Evolutionary conservation across 2,797 vertebrate species (phyloP).

Genomic region (Scyliorhinus canicula): DNA sequence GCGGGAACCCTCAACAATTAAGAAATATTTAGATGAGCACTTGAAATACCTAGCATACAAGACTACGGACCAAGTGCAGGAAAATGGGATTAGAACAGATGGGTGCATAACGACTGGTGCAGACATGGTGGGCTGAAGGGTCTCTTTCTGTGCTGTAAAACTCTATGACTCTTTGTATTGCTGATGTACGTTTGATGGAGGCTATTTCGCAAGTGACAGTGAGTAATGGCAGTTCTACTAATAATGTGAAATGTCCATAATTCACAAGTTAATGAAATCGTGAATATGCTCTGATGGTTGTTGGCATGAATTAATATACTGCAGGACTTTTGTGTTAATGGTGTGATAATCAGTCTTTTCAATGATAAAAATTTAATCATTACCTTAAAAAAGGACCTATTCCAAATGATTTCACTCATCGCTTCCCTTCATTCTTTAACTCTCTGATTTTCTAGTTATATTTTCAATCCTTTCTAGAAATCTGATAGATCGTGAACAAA

Average conservation of each 20-base stretch:
- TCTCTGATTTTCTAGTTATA: background rate
- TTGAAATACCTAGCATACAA: no score
- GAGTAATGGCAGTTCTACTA: background rate
- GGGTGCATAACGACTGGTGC: no score
- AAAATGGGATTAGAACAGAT: no score
- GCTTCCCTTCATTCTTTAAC: background rate
- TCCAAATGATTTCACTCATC: background rate
- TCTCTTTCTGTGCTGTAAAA: no score
- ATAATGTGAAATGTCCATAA: background rate
- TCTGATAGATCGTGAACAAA: background rate
- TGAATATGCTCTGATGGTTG: background rate
- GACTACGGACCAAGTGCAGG: no score
- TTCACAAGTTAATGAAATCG: conserved; percentile 3
- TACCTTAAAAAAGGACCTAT: background rate
- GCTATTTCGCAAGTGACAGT: conserved; percentile 3
- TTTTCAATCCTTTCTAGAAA: background rate
- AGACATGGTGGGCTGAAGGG: no score
- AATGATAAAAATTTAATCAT: background rate
- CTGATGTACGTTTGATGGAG: background rate
- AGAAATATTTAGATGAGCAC: no score
- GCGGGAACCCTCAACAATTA: no score
- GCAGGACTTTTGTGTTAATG: background rate
- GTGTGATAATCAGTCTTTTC: background rate
- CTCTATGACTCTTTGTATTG: background rate
- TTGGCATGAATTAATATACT: conserved; percentile 3